Conservation (phyloP, 2,113 vertebrate genomes). For the Cisticola juncidis region DNA sequence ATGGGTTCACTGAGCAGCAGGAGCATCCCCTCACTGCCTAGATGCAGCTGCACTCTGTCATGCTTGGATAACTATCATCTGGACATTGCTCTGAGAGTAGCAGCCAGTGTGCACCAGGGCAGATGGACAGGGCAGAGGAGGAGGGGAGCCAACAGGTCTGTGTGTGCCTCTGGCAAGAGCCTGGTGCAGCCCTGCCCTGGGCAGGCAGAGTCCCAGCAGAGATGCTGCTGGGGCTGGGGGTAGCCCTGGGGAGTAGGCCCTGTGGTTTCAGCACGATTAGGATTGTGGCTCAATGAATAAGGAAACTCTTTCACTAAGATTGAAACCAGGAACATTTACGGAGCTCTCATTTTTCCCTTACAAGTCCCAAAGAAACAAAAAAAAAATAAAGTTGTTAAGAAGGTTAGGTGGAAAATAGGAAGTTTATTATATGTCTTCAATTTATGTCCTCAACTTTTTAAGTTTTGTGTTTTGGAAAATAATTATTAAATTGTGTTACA, state of each 20-base stretch:
- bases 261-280: not conserved
- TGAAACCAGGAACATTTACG: not conserved
- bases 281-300: not conserved
- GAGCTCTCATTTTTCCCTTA: not conserved
- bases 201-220: not conserved
- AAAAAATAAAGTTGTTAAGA: slow-evolving; percentile 3
- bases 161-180: rapidly evolving
- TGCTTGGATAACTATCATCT: not conserved
- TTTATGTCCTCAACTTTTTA: slow-evolving; percentile 4
- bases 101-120: not conserved
- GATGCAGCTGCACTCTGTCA: not conserved
- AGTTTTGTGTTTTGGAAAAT: slow-evolving; percentile 47
- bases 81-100: not conserved
- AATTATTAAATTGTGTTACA: slow-evolving; percentile 44
- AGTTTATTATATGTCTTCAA: not conserved
- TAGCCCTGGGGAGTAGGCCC: not conserved
- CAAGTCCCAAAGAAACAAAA: slow-evolving; percentile 15
- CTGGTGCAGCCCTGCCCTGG: rapidly evolving
- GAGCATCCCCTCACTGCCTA: rapidly evolving
- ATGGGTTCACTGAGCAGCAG: not conserved
- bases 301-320: not conserved
- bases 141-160: rapidly evolving
- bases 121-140: rapidly evolving
- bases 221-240: rapidly evolving
- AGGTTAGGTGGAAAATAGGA: not conserved